Evolutionary conservation across 2,797 vertebrate genomes (phyloP).

Genomic region (Choloepus didactylus): DNA sequence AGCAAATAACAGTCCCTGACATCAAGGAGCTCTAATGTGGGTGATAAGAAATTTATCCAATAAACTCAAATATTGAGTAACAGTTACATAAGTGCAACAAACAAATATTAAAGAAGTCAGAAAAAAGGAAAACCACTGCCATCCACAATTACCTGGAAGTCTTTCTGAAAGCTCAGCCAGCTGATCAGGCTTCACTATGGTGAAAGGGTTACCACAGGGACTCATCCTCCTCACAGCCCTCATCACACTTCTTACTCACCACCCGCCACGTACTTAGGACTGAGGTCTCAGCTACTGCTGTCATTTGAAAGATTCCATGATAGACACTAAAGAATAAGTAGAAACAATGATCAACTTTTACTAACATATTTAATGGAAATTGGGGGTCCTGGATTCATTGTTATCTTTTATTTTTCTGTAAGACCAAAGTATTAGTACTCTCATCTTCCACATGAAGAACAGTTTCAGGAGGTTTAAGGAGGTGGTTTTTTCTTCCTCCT

Average conservation of each 20-base stretch:
- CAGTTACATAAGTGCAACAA: not conserved
- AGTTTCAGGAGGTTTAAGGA: not conserved
- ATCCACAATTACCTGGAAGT: not conserved
- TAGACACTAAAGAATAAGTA: not conserved
- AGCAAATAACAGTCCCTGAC: not conserved
- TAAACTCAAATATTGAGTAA: not conserved
- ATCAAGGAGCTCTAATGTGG: not conserved
- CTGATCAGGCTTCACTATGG: not conserved
- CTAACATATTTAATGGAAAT: slow-evolving; percentile 14
- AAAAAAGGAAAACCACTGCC: not conserved
- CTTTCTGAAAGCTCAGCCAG: not conserved
- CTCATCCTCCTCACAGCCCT: not conserved
- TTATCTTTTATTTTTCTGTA: slow-evolving; percentile 11
- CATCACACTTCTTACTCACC: no score
- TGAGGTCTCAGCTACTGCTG: not conserved
- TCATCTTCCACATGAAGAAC: not conserved
- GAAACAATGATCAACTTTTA: slow-evolving; percentile 47
- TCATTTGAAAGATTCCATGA: not conserved
- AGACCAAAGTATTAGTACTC: not conserved
- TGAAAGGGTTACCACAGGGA: not conserved
- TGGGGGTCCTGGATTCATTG: not conserved
- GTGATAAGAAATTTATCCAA: slow-evolving; percentile 6
- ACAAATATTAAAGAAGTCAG: not conserved
- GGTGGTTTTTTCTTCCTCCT: not conserved
- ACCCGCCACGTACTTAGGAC: not conserved